Conservation (phyloP, 1,140 invertebrate species). For the Drosophila paulistorum region DNA sequence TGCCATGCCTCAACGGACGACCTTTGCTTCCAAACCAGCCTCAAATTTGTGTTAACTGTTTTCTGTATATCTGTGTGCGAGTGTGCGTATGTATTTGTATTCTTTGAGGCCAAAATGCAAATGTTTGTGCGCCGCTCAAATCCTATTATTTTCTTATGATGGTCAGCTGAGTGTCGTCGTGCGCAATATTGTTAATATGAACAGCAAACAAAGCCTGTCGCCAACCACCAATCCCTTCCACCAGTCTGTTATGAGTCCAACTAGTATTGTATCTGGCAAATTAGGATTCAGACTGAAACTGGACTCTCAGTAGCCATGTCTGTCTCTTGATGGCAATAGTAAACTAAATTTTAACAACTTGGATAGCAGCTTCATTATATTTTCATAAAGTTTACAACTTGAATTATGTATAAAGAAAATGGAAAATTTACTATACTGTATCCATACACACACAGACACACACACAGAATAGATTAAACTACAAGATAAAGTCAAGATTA, state of each 20-base stretch:
- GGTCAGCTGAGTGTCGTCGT: slow-evolving; percentile 52
- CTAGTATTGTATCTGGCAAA: slow-evolving; percentile 1
- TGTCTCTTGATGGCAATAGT: slow-evolving; percentile 7
- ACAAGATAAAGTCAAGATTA: not conserved
- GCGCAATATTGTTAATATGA: slow-evolving; percentile 56
- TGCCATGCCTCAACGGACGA: slow-evolving; percentile 17
- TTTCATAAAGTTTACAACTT: slow-evolving; percentile 9
- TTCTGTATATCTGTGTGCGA: slow-evolving; percentile 1
- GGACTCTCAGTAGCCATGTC: not conserved
- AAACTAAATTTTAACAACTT: slow-evolving; percentile 15
- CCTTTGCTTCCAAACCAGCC: slow-evolving; percentile 46
- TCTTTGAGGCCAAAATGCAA: slow-evolving; percentile 60
- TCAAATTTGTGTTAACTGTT: slow-evolving; percentile 52
- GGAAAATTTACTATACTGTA: too few relatives aligned
- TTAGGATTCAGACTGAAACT: slow-evolving; percentile 1
- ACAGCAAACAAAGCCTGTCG: slow-evolving; percentile 46
- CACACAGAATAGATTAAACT: too few relatives aligned
- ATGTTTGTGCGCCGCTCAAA: slow-evolving; percentile 52
- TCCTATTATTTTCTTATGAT: slow-evolving; percentile 63
- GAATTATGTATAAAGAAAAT: not conserved
- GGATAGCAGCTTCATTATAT: slow-evolving; percentile 8
- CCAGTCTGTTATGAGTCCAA: not conserved
- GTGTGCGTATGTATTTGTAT: slow-evolving; percentile 31
- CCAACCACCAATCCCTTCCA: not conserved
- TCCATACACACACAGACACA: too few relatives aligned